Conservation (phyloP, 1,140 invertebrate genomes). For the Prorops nasuta region DNA sequence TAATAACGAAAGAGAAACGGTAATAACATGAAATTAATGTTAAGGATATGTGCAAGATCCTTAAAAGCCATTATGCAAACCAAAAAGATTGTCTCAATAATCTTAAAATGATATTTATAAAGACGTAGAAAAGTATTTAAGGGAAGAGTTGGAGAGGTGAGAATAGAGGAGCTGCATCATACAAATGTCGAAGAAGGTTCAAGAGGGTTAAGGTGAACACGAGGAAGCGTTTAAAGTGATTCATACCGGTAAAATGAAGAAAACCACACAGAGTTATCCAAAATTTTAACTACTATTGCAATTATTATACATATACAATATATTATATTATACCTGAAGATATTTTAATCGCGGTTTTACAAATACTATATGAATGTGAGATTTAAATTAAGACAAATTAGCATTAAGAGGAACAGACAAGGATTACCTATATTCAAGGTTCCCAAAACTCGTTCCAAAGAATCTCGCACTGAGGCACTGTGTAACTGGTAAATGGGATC, state of each 20-base stretch:
- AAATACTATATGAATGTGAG: conserved; percentile 49
- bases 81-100: no score
- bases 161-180: conserved; percentile 11
- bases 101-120: no score
- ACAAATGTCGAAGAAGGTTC: conserved; percentile 30
- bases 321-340: conserved; percentile 39
- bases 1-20: conserved; percentile 1
- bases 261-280: no score
- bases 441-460: no score
- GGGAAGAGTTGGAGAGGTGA: conserved; percentile 17
- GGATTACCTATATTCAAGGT: not conserved
- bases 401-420: conserved; percentile 22
- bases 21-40: not conserved
- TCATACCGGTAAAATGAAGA: no score
- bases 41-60: no score
- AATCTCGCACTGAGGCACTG: no score
- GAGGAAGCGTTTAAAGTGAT: no score
- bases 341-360: conserved; percentile 53
- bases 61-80: no score
- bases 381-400: conserved; percentile 40
- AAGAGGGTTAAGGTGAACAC: no score
- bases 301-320: conserved; percentile 21
- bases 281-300: conserved; percentile 43
- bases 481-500: no score
- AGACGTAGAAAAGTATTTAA: no score